Evolutionary conservation across 2,797 vertebrate genomes (phyloP), one percentile per base, ranked within the genome.

Genomic region (Oreochromis mossambicus): DNA sequence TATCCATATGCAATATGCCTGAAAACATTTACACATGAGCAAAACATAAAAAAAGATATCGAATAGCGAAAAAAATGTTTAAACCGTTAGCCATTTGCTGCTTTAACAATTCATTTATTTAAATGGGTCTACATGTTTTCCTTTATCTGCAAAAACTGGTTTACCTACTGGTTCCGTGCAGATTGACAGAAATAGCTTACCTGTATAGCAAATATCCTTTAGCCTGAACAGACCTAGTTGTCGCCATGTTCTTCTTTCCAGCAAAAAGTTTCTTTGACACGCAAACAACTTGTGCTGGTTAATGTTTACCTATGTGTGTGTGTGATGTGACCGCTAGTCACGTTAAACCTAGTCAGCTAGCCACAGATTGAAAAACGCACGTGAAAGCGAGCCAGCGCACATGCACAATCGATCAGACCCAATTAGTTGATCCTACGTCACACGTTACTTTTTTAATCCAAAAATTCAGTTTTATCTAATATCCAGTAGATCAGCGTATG

Each of bases 231-330:
- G 41, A 63, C 10, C 52, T 2, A 1, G 78, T 26, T 38, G 81
- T 76, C 82, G 93, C 94, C 95, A 96, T 96, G 82, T 86, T 89
- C 29, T 36, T 43, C 81, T 5, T 73, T 34, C 4, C 19, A 56
- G 26, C 73, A 2, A 41, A 79, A 86, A 75, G 24, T 26, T 73
- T 2, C 38, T 41, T 4, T 29, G 86, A 84, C 82, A 48, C 15
- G 32, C 55, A 51, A 63, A 70, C 83, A 38, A 52, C 3, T 56
- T 3, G 11, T 2, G 43, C 26, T 15, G 52, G 94, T 94, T 94
- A 94, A 95, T 94, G 81, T 93, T 94, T 91, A 91, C 34, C 88
- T 7, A 2, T 4, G 4, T 8, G 52, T 36, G 7, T 51, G 5
- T 8, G 77, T 34, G 14, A 77, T 52, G 48, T 80, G 34, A 68